Evolutionary conservation across 1,140 invertebrate genomes (phyloP).

Genomic region (Caerostris darwini): DNA sequence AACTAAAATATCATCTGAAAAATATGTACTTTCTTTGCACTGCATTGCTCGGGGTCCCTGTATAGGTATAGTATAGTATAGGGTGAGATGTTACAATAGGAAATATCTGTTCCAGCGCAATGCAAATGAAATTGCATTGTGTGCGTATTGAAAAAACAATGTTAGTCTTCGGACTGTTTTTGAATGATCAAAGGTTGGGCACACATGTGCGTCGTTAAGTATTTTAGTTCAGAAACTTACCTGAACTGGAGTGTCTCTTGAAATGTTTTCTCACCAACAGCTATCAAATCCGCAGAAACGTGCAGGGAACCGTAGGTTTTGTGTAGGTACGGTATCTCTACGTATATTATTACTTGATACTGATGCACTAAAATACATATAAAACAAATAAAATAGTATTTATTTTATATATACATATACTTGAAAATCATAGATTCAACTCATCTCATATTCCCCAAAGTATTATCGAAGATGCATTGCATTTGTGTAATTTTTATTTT

Average conservation of each 20-base stretch:
- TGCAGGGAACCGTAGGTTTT: background rate
- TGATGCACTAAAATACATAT: slow-evolving; percentile 48
- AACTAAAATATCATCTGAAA: no score
- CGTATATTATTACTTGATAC: slow-evolving; percentile 44
- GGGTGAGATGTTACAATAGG: no score
- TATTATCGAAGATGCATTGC: background rate
- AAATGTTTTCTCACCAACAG: background rate
- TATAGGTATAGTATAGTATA: no score
- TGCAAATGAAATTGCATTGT: no score
- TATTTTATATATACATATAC: background rate
- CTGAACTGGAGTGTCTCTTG: slow-evolving; percentile 9
- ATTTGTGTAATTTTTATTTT: no score
- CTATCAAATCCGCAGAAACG: background rate
- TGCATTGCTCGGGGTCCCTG: no score
- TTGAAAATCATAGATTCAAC: background rate
- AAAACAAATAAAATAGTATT: background rate
- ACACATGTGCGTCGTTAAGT: background rate
- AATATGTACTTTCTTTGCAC: no score
- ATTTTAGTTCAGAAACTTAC: background rate
- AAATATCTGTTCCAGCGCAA: no score
- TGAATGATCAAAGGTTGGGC: no score
- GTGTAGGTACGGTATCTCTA: background rate
- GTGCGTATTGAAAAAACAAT: no score
- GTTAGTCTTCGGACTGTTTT: no score
- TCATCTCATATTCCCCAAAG: background rate